phyloP scores from a whole-genome alignment of 1,140 invertebrate species.

The Neodiprion pinetum region DNA sequence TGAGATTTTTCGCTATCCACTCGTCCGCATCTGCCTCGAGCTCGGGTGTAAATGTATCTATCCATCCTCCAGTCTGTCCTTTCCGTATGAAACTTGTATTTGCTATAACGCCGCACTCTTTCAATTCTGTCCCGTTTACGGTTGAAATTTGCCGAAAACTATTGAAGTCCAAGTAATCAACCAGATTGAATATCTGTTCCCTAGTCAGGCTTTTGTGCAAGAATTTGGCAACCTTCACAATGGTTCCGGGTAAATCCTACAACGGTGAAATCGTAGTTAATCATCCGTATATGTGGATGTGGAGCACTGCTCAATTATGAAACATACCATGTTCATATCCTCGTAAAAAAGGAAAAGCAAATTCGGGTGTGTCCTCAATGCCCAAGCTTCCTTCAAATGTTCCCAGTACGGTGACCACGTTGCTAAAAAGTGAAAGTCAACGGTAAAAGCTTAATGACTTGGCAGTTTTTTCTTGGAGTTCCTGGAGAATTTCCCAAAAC shows the following conservation, averaged over 20 bases:
- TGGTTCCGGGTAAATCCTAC: constrained; percentile 64
- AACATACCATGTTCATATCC: constrained; percentile 71
- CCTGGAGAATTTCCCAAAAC: too few relatives aligned
- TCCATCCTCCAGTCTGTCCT: constrained; percentile 70
- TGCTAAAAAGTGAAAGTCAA: constrained; percentile 58
- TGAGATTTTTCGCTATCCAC: constrained; percentile 70
- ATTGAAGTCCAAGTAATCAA: constrained; percentile 72
- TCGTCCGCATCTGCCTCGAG: constrained; percentile 65
- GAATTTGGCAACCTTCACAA: constrained; percentile 67
- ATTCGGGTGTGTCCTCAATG: constrained; percentile 69
- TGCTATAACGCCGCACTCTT: constrained; percentile 64
- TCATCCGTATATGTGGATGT: background rate
- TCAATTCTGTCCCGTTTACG: constrained; percentile 70
- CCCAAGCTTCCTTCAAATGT: constrained; percentile 79
- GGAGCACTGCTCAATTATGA: constrained; percentile 12
- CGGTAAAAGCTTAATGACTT: background rate
- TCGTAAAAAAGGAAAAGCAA: constrained; percentile 83
- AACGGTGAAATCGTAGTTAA: constrained; percentile 36
- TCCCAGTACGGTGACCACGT: constrained; percentile 77
- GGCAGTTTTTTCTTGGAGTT: too few relatives aligned
- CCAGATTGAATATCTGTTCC: constrained; percentile 63
- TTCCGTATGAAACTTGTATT: constrained; percentile 68
- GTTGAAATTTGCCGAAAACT: constrained; percentile 77
- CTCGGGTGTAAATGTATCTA: constrained; percentile 67
- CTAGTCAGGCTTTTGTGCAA: constrained; percentile 64